Base-by-base conservation (phyloP, 2,113 vertebrate species). In the Uria lomvia region DNA sequence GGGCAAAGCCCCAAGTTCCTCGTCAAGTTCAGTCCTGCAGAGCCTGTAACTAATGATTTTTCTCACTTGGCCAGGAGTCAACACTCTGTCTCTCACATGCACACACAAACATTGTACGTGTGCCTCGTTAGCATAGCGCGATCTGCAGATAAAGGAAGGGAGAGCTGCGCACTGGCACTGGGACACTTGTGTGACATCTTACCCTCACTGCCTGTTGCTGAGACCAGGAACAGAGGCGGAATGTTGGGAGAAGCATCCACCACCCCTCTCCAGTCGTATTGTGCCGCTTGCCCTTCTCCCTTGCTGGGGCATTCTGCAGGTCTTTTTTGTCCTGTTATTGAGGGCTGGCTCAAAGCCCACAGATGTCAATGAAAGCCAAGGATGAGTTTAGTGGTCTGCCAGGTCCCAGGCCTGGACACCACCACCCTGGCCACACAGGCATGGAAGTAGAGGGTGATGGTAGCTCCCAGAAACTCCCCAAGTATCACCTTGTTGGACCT, bases 11-110 rank as follows among this genome's bases (percentile, higher is more conserved):
- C 86, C 85, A 67, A 82, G 92, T 93, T 96, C 96, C 87, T 94
- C 7, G 0, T 97, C 97, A 95, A 97, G 97, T 96, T 96, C 63
- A 94, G 96, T 97, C 97, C 97, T 97, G 97, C 78, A 95, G 72
- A 97, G 97, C 94, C 95, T 90, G 94, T 82, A 97, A 95, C 97
- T 97, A 96, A 97, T 96, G 96, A 96, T 96, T 97, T 96, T 97
- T 94, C 96, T 95, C 67, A 12, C 89, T 96, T 97, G 97, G 96
- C 95, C 5, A 0, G 26, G 66, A 96, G 71, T 96, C 95, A 94
- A 89, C 3, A 1, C 95, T 81, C 86, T 66, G 91, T 89, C 95
- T 91, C 89, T 96, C 95, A 90, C 94, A 97, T 92, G 95, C 91
- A 95, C 95, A 89, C 89, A 96, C 94, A 95, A 96, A 95, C 89